Base-by-base conservation (phyloP, 2,113 vertebrate species). In the Brevimyrus niger region DNA sequence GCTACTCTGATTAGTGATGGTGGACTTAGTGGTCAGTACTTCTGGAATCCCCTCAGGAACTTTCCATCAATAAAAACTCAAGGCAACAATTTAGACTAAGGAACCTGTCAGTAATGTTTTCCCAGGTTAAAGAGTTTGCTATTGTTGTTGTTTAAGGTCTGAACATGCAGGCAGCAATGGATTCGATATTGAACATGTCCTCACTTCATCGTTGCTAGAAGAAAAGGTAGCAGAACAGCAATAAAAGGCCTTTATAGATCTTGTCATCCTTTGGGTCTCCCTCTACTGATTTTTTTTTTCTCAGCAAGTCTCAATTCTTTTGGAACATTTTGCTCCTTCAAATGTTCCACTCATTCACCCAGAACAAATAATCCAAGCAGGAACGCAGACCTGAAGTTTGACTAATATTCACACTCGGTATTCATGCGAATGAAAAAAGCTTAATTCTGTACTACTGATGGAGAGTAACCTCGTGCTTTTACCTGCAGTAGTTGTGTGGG, bases 401-500 rank as follows among this genome's bases (percentile, higher is more conserved):
- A 84, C 38, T 47, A 15, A n/a, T 47, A 84, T 46, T 86, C 44
- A 13, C 21, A 50, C 46, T 86, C 7, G 1, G 19, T 47, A 13
- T 86, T 86, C 46, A 48, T 80, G 35, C 42, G 31, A 17, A 27
- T 80, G 35, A 38, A 65, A 61, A 83, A 83, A 47, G 15, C 21
- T 44, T 23, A 47, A 65, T 27, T 65, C n/a, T 65, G n/a, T 27
- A n/a, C 9, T 65, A 27, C 61, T 27, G 8, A 65, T 13, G 61
- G 23, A 3, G 80, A 46, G 9, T 9, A 13, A 84, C 17, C 15
- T 38, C 5, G 42, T 87, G 48, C 44, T 95, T 35, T 53, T 94
- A 98, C 98, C 98, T 98, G 98, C 98, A 99, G 92, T 96, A 99
- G 95, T 99, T 99, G 92, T 99, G 98, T 17, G 96, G 96, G 42